A percentile compares a stretch with the other conserved stretches of the same genome.
phyloP scores from a whole-genome alignment of 2,888 invertebrate species.

The Malachius bipustulatus region DNA sequence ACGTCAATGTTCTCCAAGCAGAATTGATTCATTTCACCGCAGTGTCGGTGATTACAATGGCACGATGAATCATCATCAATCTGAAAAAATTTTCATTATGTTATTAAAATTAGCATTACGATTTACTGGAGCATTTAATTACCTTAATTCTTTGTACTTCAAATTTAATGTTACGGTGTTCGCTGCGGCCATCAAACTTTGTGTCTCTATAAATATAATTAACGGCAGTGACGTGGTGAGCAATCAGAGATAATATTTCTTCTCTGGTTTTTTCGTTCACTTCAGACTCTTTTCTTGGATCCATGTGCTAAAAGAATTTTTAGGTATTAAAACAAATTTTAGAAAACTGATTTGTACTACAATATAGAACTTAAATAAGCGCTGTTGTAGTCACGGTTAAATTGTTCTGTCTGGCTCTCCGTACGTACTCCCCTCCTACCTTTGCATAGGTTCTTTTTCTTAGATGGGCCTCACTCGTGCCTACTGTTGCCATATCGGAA shows the following conservation, averaged over 20 bases:
- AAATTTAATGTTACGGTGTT: slow-evolving; percentile 91
- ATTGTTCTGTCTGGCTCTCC: too few species aligned
- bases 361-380: too few species aligned
- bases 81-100: slow-evolving; percentile 40
- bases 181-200: slow-evolving; percentile 79
- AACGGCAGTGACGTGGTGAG: slow-evolving; percentile 96
- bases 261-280: slow-evolving; percentile 85
- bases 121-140: too few species aligned
- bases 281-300: slow-evolving; percentile 53
- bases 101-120: too few species aligned
- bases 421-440: too few species aligned
- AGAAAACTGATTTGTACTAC: too few species aligned
- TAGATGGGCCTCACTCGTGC: too few species aligned
- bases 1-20: slow-evolving; percentile 97
- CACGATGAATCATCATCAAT: slow-evolving; percentile 84
- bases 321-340: neutral
- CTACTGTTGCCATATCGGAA: too few species aligned
- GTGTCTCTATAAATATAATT: slow-evolving; percentile 95
- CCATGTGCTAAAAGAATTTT: slow-evolving; percentile 49
- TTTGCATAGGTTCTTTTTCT: too few species aligned
- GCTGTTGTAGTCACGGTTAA: too few species aligned
- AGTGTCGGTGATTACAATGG: slow-evolving; percentile 46
- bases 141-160: slow-evolving; percentile 84
- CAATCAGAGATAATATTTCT: slow-evolving; percentile 93
- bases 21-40: slow-evolving; percentile 71